These are phyloP conservation scores for Psilanteris sp. DNA, from an alignment of 1,140 invertebrate species.

Conservation along the genomic window DNA sequence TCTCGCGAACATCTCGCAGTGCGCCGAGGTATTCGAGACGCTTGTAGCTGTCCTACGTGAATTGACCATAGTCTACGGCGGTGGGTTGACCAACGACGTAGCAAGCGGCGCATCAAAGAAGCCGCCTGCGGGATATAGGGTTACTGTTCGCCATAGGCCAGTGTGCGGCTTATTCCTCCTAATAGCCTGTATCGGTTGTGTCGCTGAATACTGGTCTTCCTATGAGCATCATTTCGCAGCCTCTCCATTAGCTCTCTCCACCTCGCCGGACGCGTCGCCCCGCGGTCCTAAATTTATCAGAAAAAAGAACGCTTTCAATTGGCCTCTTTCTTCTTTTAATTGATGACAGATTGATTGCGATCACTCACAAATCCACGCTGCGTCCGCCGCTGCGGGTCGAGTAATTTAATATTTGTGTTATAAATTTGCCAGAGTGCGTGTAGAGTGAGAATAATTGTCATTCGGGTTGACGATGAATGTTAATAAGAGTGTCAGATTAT, in stretches of 20 bases:
- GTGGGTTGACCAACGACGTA: conserved; percentile 69
- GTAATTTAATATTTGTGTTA: no score
- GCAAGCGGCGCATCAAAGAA: conserved; percentile 73
- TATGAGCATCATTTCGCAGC: conserved; percentile 59
- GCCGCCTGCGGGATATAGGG: conserved; percentile 74
- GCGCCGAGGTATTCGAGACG: conserved; percentile 76
- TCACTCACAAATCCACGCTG: conserved; percentile 10
- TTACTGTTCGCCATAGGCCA: conserved; percentile 72
- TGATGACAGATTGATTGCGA: conserved; percentile 43
- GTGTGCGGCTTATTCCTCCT: conserved; percentile 72
- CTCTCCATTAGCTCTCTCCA: conserved; percentile 51
- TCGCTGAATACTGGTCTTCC: conserved; percentile 64
- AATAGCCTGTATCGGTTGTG: conserved; percentile 74
- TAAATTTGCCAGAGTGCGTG: no score
- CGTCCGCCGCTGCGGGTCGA: no score
- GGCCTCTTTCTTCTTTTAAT: conserved; percentile 8
- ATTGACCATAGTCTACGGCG: conserved; percentile 70
- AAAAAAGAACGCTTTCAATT: conserved; percentile 23
- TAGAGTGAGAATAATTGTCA: no score
- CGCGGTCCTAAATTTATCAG: conserved; percentile 46
- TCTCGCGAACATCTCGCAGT: conserved; percentile 69
- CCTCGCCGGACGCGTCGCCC: conserved; percentile 43
- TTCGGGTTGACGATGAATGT: no score
- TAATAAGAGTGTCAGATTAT: no score
- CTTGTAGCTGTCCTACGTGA: conserved; percentile 76